Evolutionary conservation across 2,888 invertebrate species (phyloP).

Genomic region (Pyrrhosoma nymphula): DNA sequence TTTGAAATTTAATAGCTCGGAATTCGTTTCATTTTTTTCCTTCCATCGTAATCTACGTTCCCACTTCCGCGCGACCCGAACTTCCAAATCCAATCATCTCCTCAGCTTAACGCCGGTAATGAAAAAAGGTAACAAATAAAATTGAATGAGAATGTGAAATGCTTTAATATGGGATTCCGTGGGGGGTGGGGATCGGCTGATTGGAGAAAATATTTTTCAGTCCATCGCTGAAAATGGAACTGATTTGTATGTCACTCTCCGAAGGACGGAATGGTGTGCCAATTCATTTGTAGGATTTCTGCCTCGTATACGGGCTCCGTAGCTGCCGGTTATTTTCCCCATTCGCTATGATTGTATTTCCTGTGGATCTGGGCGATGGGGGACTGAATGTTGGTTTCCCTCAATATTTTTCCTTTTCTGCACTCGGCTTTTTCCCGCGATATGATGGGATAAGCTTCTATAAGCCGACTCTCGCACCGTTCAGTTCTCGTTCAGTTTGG

Average conservation of each 20-base stretch:
- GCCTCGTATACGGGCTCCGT: neutral
- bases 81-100: neutral
- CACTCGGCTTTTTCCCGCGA: neutral
- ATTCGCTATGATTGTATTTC: neutral
- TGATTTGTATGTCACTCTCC: neutral
- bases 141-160: neutral
- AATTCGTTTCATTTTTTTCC: neutral
- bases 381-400: neutral
- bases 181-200: neutral
- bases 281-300: neutral
- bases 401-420: neutral
- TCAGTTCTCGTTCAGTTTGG: no score
- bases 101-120: neutral
- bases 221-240: neutral
- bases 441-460: neutral
- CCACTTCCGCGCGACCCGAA: conserved; percentile 4
- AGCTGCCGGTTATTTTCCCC: neutral
- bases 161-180: neutral
- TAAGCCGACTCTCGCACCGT: neutral
- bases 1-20: neutral
- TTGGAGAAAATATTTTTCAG: neutral
- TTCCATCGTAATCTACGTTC: neutral
- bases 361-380: neutral
- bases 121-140: neutral
- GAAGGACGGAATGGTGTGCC: neutral